Evolutionary conservation across 1,140 invertebrate genomes (phyloP).

Genomic region (Temnothorax longispinosus): DNA sequence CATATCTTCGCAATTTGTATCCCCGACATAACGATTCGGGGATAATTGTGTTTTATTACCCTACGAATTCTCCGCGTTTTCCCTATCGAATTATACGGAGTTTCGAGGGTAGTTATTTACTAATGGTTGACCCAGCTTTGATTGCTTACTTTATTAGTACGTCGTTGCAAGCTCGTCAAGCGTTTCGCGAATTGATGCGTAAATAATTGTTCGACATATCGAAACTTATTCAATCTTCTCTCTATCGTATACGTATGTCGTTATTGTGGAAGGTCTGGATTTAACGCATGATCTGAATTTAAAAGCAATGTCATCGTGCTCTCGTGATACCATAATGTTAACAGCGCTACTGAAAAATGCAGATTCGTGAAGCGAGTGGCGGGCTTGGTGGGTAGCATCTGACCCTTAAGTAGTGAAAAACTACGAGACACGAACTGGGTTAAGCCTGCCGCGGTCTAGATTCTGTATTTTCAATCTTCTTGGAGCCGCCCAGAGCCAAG

Average conservation of each 20-base stretch:
- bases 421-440: conserved; percentile 49
- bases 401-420: conserved; percentile 33
- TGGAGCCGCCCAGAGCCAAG: conserved; percentile 26
- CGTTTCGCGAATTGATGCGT: background rate
- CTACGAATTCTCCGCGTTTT: conserved; percentile 39
- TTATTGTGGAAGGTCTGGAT: background rate
- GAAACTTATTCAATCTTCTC: background rate
- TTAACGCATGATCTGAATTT: background rate
- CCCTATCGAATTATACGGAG: conserved; percentile 38
- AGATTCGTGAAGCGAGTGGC: conserved; percentile 4
- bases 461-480: conserved; percentile 56
- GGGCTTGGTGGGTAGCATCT: background rate
- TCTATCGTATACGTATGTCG: background rate
- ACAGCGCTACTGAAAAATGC: conserved; percentile 32
- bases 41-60: conserved; percentile 63
- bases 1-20: conserved; percentile 6
- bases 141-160: conserved; percentile 42
- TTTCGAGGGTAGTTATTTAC: conserved; percentile 42
- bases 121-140: conserved; percentile 41
- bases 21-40: background rate
- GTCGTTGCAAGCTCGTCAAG: background rate
- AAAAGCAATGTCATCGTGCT: background rate
- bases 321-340: background rate
- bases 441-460: conserved; percentile 37
- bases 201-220: background rate